Evolutionary conservation across 1,140 invertebrate genomes (phyloP), one percentile per base, ranked within the genome.

Genomic region (Rhopalosiphum maidis): DNA sequence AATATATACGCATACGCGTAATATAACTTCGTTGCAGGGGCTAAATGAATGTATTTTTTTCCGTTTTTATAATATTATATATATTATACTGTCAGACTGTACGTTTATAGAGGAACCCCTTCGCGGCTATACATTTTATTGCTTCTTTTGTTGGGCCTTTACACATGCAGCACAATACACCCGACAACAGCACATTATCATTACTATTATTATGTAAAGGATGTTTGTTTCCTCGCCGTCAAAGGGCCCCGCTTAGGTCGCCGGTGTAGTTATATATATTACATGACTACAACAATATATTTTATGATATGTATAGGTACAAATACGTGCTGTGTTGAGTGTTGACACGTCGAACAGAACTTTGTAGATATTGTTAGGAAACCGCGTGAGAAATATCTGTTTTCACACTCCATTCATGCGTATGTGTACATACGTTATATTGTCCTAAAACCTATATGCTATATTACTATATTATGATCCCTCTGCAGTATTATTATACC

Each of bases 101-200:
- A 77, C 60, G 60, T 77, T 77, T n/a, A 77, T 77, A 22, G 86
- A 51, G 46, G 86, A 88, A 48, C 86, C 86, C 86, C 46, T 88
- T 88, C 86, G 46, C 46, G 37, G 46, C 18, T 87, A 88, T 90
- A 90, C 54, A 18, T 90, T 90, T 90, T 90, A 90, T 90, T 90
- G 89, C 89, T 51, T 68, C 89, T 90, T 90, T 90, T 90, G 89
- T 90, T 25, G 55, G 89, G 25, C 89, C 89, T 90, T 90, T 68
- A 90, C 51, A 41, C 15, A 18, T 21, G 25, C 87, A 46, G 43
- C 60, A 90, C 89, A 30, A 46, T 87, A 46, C 30, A 7, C 18
- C 9, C 87, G 25, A 88, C 88, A 55, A 88, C 88, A 60, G n/a
- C 35, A 60, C 54, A 51, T 90, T 90, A 23, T 41, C 35, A 41